A percentile compares a stretch with the other conserved stretches of the same genome.
Evolutionary conservation across 2,113 vertebrate genomes (phyloP).

Genomic region (Nannospalax galili): DNA sequence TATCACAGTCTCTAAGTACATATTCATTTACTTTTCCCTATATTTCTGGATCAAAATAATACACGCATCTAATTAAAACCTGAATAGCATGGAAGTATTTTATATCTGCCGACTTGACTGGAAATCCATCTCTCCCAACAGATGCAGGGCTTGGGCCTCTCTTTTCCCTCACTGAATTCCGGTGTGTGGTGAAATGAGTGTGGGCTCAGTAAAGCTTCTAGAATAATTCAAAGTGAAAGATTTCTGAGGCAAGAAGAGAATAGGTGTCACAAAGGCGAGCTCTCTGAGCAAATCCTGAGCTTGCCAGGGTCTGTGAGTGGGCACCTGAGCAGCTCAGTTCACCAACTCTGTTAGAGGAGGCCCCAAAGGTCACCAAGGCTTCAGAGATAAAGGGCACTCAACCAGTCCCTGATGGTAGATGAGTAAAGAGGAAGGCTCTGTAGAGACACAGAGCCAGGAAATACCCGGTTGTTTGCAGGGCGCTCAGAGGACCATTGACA

Average conservation of each 20-base stretch:
- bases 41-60: conserved; percentile 14
- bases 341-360: not conserved
- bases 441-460: not conserved
- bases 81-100: not conserved
- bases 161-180: not conserved
- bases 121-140: not conserved
- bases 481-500: not conserved
- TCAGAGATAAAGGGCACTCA: not conserved
- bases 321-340: fast-evolving
- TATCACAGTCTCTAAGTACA: not conserved
- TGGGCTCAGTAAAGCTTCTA: conserved; percentile 8
- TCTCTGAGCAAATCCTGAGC: not conserved
- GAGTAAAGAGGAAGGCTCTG: not conserved
- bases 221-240: not conserved
- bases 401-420: not conserved
- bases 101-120: not conserved
- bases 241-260: not conserved
- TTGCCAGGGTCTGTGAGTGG: fast-evolving
- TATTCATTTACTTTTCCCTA: not conserved
- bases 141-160: not conserved
- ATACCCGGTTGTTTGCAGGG: not conserved
- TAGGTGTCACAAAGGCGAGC: not conserved
- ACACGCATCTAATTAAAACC: not conserved
- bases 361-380: not conserved
- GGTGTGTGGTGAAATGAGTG: not conserved